A percentile compares a stretch with the other conserved stretches of the same genome.
Evolutionary conservation across 2,888 invertebrate species (phyloP).

Genomic region (Cylloceria caligata): DNA sequence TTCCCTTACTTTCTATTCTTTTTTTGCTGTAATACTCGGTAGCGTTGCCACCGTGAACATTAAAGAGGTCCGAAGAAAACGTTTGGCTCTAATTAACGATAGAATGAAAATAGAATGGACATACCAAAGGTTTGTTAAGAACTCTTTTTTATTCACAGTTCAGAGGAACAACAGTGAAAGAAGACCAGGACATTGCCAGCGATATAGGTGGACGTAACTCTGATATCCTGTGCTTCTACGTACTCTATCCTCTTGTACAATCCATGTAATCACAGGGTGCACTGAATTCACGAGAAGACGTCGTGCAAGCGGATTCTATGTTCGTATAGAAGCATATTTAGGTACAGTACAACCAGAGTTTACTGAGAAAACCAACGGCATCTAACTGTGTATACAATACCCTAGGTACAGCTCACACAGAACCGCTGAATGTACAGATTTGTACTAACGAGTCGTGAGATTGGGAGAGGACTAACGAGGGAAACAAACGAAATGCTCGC

Average conservation of each 20-base stretch:
- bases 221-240: constrained; percentile 16
- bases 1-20: constrained; percentile 1
- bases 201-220: constrained; percentile 34
- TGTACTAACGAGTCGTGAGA: constrained; percentile 63
- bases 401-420: constrained; percentile 37
- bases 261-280: constrained; percentile 47
- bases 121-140: constrained; percentile 24
- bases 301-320: constrained; percentile 42
- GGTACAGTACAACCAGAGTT: constrained; percentile 54
- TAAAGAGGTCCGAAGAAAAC: constrained; percentile 35
- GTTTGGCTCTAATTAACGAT: constrained; percentile 60
- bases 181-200: constrained; percentile 11
- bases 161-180: constrained; percentile 29
- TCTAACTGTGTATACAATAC: constrained; percentile 27
- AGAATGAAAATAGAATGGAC: constrained; percentile 28
- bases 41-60: constrained; percentile 34
- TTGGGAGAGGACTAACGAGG: constrained; percentile 58
- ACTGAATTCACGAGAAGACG: constrained; percentile 37
- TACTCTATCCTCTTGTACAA: constrained; percentile 3
- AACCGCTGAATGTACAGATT: constrained; percentile 30
- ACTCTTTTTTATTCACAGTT: constrained; percentile 28
- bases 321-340: constrained; percentile 33
- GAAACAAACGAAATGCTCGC: constrained; percentile 53
- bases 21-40: constrained; percentile 19
- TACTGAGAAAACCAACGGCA: constrained; percentile 56